A percentile compares a stretch with the other conserved stretches of the same genome.
These are phyloP conservation scores for Chaenodraco wilsoni DNA, from an alignment of 2,797 vertebrate genomes.

Conservation along the genomic window DNA sequence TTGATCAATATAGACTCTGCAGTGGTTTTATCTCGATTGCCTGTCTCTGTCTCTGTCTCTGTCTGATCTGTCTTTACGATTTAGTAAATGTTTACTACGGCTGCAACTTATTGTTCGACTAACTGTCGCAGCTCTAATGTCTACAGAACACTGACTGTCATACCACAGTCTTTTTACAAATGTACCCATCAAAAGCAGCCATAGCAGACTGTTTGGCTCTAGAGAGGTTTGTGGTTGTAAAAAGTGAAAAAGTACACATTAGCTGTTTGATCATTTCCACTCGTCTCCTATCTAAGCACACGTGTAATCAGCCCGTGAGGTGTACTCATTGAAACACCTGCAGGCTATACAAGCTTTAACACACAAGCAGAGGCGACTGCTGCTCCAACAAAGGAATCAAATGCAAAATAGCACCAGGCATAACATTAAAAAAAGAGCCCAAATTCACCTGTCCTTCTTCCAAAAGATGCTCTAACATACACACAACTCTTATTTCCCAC, in stretches of 20 bases:
- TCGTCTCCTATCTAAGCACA: neutral
- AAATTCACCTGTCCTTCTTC: conserved; percentile 39
- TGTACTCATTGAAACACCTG: conserved; percentile 4
- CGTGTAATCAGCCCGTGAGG: neutral
- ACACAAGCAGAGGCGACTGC: neutral
- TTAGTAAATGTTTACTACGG: neutral
- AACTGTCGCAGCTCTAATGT: neutral
- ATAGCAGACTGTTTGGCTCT: neutral
- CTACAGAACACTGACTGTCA: neutral
- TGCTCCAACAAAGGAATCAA: conserved; percentile 10
- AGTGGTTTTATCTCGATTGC: neutral
- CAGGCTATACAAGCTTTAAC: neutral
- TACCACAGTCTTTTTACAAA: neutral
- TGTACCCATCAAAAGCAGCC: neutral
- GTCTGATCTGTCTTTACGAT: neutral
- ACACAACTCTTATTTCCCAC: conserved; percentile 27
- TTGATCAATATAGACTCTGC: neutral
- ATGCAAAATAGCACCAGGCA: conserved; percentile 40
- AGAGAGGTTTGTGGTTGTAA: neutral
- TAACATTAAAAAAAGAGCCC: conserved; percentile 11
- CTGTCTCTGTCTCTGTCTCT: neutral
- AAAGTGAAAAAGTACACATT: conserved; percentile 5
- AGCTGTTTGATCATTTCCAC: neutral
- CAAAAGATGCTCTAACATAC: conserved; percentile 47
- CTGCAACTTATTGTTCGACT: no score